Base-by-base conservation (phyloP, 2,797 vertebrate species). In the Perodicticus potto region DNA sequence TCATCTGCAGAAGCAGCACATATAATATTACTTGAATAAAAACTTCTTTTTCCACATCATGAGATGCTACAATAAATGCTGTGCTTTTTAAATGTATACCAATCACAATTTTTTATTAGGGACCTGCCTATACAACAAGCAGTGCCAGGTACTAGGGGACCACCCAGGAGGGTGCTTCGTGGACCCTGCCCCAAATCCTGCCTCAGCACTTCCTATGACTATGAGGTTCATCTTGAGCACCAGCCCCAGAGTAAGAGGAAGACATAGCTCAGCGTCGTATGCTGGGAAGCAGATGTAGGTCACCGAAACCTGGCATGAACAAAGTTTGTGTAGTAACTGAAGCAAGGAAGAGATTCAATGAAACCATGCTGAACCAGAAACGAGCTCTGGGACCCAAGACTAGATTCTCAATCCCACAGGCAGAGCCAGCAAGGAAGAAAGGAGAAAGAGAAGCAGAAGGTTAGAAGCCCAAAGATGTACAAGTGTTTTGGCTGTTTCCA, bases 101-200 rank as follows among this genome's bases (percentile, higher is more conserved):
- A 57, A 77, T n/a, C 40, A 72, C 23, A 93, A 22, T 20, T 59
- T 94, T 86, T 84, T 73, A 59, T 40, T 65, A 57, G 82, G 27
- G 7, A 63, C 27, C 61, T 73, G 3, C 8, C 40, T 70, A 34
- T 7, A 40, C 53, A 72, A 85, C 61, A n/a, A 90, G 19, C 13
- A 61, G 11, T 34, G 32, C 53, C 84, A 20, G 10, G 12, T 34
- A 10, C 27, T 7, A 55, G 10, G 8, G 16, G 6, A 0, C 23
- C 6, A 53, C 4, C 14, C 55, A 49, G 12, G 12, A 4, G 19
- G 5, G 34, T 49, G 7, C 14, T 45, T 12, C 49, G 9, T 27
- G 19, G 27, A 82, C 20, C 14, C 22, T 4, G 25, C 9, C 14
- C 67, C 85, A 40, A n/a, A 0, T 34, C 89, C 37, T 77, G 27